These are phyloP conservation scores for Stichodactyla mertensii DNA, from an alignment of 64 coral and sea anemone genomes.

Conservation along the genomic window DNA sequence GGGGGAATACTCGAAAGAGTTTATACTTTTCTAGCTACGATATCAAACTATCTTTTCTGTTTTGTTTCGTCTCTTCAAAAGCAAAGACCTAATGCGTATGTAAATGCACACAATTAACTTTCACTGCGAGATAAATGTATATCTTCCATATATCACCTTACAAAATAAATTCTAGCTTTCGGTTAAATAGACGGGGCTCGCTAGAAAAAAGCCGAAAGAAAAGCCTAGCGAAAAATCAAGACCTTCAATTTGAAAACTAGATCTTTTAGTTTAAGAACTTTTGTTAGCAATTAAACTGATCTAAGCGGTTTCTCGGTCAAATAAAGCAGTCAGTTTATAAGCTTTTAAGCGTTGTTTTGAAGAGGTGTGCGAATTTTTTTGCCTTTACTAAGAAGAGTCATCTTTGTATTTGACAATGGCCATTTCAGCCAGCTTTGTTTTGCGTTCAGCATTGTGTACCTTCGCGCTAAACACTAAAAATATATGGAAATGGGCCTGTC, in stretches of 20 bases:
- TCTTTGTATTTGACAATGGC: constrained; percentile 9
- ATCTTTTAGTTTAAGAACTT: background rate
- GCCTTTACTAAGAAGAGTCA: background rate
- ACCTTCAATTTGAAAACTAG: background rate
- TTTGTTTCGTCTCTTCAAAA: background rate
- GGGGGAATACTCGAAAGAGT: background rate
- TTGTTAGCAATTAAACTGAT: background rate
- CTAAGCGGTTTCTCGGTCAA: background rate
- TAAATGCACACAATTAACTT: background rate
- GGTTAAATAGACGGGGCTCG: background rate
- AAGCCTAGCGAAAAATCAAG: background rate
- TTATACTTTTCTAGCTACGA: background rate
- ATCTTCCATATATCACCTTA: constrained; percentile 1
- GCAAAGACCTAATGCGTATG: background rate
- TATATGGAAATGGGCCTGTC: background rate
- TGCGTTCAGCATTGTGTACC: background rate
- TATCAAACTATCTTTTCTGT: background rate
- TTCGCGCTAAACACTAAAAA: background rate
- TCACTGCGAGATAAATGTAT: background rate
- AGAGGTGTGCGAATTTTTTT: background rate
- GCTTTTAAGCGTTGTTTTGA: background rate
- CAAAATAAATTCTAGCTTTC: background rate
- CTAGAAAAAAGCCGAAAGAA: background rate
- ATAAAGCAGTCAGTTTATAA: background rate
- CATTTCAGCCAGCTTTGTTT: constrained; percentile 8